Percentiles rank a stretch among this genome's conserved stretches.
phyloP scores from a whole-genome alignment of 2,888 invertebrate genomes.

The Allolobophora icterica region DNA sequence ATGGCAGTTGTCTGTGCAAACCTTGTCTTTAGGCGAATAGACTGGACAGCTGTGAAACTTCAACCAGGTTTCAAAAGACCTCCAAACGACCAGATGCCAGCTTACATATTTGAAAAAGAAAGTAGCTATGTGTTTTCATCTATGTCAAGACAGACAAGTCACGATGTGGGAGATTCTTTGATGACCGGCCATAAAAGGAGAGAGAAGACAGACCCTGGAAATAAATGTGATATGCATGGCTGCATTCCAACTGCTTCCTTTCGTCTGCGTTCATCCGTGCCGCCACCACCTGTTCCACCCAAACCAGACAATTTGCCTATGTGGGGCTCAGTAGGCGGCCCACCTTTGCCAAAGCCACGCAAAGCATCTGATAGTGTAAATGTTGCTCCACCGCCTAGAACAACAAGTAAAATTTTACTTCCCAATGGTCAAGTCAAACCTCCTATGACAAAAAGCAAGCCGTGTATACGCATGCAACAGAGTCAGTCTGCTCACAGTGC shows the following conservation, averaged over 20 bases:
- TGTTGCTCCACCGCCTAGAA: slow-evolving; percentile 15
- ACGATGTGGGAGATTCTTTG: background rate
- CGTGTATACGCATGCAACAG: background rate
- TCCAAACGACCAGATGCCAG: background rate
- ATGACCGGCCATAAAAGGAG: background rate
- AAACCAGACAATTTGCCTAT: slow-evolving; percentile 46
- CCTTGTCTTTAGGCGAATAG: slow-evolving; percentile 22
- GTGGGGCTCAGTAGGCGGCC: background rate
- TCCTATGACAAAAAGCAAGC: slow-evolving; percentile 25
- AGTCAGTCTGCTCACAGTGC: background rate
- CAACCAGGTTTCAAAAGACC: background rate
- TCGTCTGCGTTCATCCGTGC: slow-evolving; percentile 20
- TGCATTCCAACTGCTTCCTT: slow-evolving; percentile 8
- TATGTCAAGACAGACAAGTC: background rate
- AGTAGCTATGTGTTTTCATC: background rate
- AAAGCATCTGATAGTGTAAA: background rate
- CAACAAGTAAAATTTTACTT: background rate
- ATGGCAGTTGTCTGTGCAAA: slow-evolving; percentile 39
- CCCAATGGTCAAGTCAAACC: slow-evolving; percentile 13
- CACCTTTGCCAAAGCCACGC: slow-evolving; percentile 6
- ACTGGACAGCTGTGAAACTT: background rate
- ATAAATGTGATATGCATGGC: background rate
- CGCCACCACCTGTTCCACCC: slow-evolving; percentile 48
- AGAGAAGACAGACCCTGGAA: background rate
- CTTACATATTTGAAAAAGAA: slow-evolving; percentile 20